Percentiles rank a stretch among this genome's conserved stretches.
These are phyloP conservation scores for Physocephala rufipes DNA, from an alignment of 2,888 invertebrate genomes.

Conservation along the genomic window DNA sequence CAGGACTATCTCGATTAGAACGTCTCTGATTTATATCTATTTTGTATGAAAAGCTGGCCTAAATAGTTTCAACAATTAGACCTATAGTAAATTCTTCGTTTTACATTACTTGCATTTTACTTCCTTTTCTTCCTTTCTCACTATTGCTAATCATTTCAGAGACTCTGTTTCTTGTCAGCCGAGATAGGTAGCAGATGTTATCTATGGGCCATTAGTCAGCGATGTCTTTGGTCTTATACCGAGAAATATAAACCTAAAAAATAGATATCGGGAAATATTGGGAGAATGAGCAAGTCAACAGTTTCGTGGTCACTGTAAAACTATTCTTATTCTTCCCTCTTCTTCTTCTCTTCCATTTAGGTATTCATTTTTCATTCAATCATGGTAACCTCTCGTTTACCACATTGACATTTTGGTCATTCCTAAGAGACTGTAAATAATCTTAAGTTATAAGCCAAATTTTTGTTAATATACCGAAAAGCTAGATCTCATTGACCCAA, in stretches of 20 bases:
- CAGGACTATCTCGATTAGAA: too few species aligned
- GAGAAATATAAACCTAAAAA: neutral
- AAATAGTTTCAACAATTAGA: too few species aligned
- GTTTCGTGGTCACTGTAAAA: neutral
- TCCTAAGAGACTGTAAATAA: slow-evolving; percentile 54
- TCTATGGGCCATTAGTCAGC: slow-evolving; percentile 5
- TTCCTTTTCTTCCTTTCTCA: neutral
- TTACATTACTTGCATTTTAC: too few species aligned
- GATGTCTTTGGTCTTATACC: slow-evolving; percentile 16
- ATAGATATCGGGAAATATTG: neutral
- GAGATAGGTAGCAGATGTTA: slow-evolving; percentile 36
- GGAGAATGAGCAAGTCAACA: neutral
- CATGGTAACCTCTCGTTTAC: too few species aligned
- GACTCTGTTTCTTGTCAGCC: slow-evolving; percentile 34
- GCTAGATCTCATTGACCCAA: slow-evolving; percentile 7
- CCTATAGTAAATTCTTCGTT: too few species aligned
- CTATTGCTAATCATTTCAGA: neutral
- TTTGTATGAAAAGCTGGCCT: too few species aligned
- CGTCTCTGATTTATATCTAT: too few species aligned
- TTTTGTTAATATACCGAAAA: slow-evolving; percentile 46
- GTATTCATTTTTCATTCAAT: neutral
- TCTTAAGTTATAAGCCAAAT: slow-evolving; percentile 58
- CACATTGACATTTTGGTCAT: neutral
- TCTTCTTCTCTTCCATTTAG: neutral
- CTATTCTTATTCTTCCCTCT: neutral